Base-by-base conservation (phyloP, 2,888 invertebrate genomes). In the Heliconius hortense region DNA sequence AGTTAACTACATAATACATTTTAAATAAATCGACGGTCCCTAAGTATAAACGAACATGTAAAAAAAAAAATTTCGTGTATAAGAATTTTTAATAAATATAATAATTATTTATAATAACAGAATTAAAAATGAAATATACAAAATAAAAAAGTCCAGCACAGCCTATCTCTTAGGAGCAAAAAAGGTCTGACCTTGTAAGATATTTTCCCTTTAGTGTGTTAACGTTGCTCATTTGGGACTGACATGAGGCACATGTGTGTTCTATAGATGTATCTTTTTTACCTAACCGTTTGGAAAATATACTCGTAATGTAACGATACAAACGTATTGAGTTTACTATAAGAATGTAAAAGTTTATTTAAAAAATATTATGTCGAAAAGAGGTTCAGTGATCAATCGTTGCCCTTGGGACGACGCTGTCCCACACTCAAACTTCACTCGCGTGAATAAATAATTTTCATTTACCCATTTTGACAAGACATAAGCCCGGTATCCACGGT, bases 321-420 rank as follows among this genome's bases (percentile, higher is more conserved):
- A 68, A 68, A 53, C 3, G 28, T 68, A 68, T 53, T 68, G 68
- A 28, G 31, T n/a, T 21, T 4, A n/a, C 13, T 53, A 53, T 53
- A 53, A 24, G 39, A 66, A 68, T 68, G 31, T 68, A 68, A 53
- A 68, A 31, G 31, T 21, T 68, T 31, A 68, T 68, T 53, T 31
- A 13, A 68, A 68, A 53, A 68, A 5, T 48, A 68, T 26, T 28
- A 68, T 28, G 11, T 8, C 31, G 8, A 31, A 8, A 31, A 31
- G 31, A 5, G 0, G 28, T 13, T 48, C 48, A 48, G 48, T 48
- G 4, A 48, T 4, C 43, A 10, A 15, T 48, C 48, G 48, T 48
- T 1, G 48, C 15, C 13, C 48, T 15, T 48, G 15, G 48, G 15
- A 48, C 18, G 31, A 31, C 31, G 5, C 31, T 4, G 5, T 31